Base-by-base conservation (phyloP, 2,888 invertebrate genomes). In the Tetheella fluctuosa region DNA sequence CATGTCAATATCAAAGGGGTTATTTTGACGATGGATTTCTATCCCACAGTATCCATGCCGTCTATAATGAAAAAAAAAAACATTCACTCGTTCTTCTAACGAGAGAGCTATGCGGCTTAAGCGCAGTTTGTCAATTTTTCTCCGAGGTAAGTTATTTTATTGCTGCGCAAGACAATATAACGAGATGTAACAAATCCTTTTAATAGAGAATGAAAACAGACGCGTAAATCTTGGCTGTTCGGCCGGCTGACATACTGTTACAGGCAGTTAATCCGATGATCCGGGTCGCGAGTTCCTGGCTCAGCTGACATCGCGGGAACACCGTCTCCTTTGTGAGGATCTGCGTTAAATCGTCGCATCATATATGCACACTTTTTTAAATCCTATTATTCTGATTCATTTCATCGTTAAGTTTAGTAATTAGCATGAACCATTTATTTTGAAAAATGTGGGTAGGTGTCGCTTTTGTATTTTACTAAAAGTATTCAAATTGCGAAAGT, bases 211-310 rank as follows among this genome's bases (percentile, higher is more conserved):
- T 81, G 84, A 83, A 85, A 88, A 84, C 81, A 83, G 79, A 80
- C 79, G 82, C 86, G 85, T 89, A 89, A 89, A 89, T 90, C 90
- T 89, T 88, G 79, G 79, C 76, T 81, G 83, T 81, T 79, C 82
- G 84, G 81, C 81, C 80, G 84, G 84, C 80, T 88, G 88, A 89
- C 88, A 88, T 79, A 83, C 81, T 86, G 90, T 89, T 89, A 88
- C 89, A 88, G 87, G 85, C 89, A 88, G 89, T 89, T 89, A 90
- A 90, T 89, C 90, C 86, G 78, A 77, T 88, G 90, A 90, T 85
- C 83, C 82, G 88, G 88, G 89, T 88, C 83, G 81, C 79, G 79
- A 82, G 80, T 80, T 76, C 76, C 71, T 75, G 81, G 83, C 77
- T 83, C 81, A 80, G 79, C 83, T 83, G 83, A 84, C 88, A 77